phyloP scores from a whole-genome alignment of 2,113 vertebrate genomes.

The human (Homo sapiens) region DNA sequence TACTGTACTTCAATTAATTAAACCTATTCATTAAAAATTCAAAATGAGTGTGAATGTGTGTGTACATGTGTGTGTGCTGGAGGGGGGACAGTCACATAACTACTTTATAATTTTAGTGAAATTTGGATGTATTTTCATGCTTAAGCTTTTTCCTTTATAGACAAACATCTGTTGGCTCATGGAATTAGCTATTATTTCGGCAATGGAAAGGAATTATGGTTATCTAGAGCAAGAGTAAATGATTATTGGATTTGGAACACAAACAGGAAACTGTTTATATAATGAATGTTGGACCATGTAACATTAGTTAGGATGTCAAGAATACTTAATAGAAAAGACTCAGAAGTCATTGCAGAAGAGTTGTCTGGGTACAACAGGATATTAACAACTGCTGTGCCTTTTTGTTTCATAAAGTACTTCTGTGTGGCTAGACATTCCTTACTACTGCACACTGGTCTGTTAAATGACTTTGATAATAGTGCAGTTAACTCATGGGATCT shows the following conservation, averaged over 20 bases:
- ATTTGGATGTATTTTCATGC: background rate
- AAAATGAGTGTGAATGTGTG: background rate
- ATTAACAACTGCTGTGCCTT: background rate
- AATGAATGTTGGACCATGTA: background rate
- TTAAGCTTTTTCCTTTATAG: background rate
- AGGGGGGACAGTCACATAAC: background rate
- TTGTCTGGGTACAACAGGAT: background rate
- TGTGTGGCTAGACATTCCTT: background rate
- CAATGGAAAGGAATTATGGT: background rate
- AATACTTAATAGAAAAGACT: background rate
- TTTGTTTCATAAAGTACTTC: background rate
- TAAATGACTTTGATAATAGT: background rate
- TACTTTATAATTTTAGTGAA: background rate
- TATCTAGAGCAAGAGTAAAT: background rate
- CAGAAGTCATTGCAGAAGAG: background rate
- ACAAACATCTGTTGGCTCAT: background rate
- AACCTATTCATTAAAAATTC: background rate
- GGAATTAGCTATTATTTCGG: background rate
- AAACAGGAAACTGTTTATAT: background rate
- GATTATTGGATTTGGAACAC: background rate
- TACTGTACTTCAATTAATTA: background rate
- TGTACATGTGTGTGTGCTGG: background rate
- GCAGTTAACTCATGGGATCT: background rate
- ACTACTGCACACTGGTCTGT: background rate
- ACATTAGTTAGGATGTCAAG: background rate